Evolutionary conservation across 1,140 invertebrate species (phyloP).

Genomic region (Wiebesia pumilae): DNA sequence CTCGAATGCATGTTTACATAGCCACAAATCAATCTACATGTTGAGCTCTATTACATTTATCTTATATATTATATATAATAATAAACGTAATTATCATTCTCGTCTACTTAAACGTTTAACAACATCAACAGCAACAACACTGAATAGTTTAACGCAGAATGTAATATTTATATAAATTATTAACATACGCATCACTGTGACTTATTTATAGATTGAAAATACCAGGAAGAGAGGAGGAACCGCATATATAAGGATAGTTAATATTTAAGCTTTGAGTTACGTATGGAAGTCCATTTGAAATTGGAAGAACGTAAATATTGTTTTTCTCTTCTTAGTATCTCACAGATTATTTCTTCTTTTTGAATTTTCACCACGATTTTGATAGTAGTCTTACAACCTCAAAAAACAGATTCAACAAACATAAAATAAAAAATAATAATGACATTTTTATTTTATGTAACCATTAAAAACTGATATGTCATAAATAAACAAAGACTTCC

Average conservation of each 20-base stretch:
- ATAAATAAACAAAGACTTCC: constrained; percentile 31
- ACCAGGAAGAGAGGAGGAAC: constrained; percentile 40
- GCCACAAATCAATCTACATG: not conserved
- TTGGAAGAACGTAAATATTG: constrained; percentile 45
- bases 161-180: constrained; percentile 60
- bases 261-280: constrained; percentile 31
- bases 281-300: constrained; percentile 46
- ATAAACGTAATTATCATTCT: constrained; percentile 30
- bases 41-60: constrained; percentile 38
- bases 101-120: constrained; percentile 66
- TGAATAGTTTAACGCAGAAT: constrained; percentile 71
- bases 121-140: constrained; percentile 75
- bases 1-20: constrained; percentile 8
- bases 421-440: constrained; percentile 9
- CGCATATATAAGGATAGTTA: constrained; percentile 7
- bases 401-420: constrained; percentile 8
- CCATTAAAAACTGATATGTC: constrained; percentile 30
- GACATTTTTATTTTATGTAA: not conserved
- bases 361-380: not conserved
- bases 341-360: not conserved
- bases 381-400: not conserved
- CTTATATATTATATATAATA: constrained; percentile 26
- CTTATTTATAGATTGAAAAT: constrained; percentile 50
- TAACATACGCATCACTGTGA: constrained; percentile 57
- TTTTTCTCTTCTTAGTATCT: constrained; percentile 38